Evolutionary conservation across 2,113 vertebrate genomes (phyloP).

Genomic region (Galemys pyrenaicus): DNA sequence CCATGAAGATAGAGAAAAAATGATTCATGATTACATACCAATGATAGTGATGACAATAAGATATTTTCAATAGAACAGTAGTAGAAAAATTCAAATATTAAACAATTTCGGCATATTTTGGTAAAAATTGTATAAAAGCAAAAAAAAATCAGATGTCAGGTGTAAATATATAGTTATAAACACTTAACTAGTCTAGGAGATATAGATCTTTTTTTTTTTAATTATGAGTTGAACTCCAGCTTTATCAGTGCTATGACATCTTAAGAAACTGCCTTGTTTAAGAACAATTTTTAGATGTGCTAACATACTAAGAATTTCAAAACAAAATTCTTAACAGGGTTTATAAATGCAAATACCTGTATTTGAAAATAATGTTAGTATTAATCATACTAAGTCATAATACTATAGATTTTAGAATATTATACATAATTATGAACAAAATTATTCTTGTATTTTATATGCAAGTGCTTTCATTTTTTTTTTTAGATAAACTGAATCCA

Average conservation of each 20-base stretch:
- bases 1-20: not conserved
- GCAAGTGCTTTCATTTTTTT: not conserved
- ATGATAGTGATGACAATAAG: not conserved
- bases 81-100: not conserved
- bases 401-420: not conserved
- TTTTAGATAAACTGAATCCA: not conserved
- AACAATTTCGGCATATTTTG: not conserved
- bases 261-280: not conserved
- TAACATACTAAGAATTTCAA: not conserved
- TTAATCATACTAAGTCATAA: not conserved
- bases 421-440: not conserved
- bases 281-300: not conserved
- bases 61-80: not conserved
- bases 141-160: not conserved
- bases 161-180: not conserved
- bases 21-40: not conserved
- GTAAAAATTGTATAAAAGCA: not conserved
- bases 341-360: not conserved
- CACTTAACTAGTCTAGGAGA: not conserved
- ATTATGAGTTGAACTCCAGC: not conserved
- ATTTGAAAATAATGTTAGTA: not conserved
- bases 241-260: not conserved
- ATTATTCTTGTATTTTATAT: not conserved
- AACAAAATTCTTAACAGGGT: not conserved
- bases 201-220: not conserved